A percentile compares a stretch with the other conserved stretches of the same genome.
These are phyloP conservation scores for Tympanoctomys barrerae DNA, from an alignment of 2,797 vertebrate genomes.

Conservation along the genomic window DNA sequence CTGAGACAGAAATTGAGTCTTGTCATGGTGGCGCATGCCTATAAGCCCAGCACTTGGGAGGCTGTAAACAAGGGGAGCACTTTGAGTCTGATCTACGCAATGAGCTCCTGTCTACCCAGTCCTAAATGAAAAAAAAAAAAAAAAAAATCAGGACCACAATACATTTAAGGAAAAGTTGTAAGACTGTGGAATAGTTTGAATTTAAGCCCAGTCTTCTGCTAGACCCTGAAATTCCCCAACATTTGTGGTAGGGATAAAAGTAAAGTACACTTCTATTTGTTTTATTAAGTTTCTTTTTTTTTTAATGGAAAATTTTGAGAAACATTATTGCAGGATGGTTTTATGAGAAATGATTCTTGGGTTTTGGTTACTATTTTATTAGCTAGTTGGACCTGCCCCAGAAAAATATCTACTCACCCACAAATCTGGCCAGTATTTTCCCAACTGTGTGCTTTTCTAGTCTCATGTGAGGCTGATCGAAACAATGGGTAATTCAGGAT, in stretches of 20 bases:
- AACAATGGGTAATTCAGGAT: conserved; percentile 51
- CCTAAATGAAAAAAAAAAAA: no score
- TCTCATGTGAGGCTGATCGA: neutral
- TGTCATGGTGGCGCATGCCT: no score
- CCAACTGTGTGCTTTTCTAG: conserved; percentile 35
- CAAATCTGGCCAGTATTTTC: conserved; percentile 47
- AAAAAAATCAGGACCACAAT: neutral
- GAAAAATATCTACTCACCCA: conserved; percentile 61
- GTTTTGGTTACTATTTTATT: conserved; percentile 54
- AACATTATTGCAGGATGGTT: conserved; percentile 5
- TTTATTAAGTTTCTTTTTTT: neutral
- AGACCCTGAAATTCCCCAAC: neutral
- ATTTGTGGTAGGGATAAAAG: neutral
- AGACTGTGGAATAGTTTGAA: neutral
- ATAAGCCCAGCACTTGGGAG: no score
- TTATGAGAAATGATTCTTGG: conserved; percentile 51
- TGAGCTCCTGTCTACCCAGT: no score
- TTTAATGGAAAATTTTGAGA: conserved; percentile 65
- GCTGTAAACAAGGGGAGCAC: no score
- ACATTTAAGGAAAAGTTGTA: neutral
- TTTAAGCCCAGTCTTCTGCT: neutral
- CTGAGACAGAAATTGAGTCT: no score
- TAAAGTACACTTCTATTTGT: neutral
- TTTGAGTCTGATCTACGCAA: no score
- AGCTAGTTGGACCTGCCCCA: conserved; percentile 24